These are phyloP conservation scores for Plumapathes pennacea DNA, from an alignment of 92 coral and sea anemone genomes.

Conservation along the genomic window DNA sequence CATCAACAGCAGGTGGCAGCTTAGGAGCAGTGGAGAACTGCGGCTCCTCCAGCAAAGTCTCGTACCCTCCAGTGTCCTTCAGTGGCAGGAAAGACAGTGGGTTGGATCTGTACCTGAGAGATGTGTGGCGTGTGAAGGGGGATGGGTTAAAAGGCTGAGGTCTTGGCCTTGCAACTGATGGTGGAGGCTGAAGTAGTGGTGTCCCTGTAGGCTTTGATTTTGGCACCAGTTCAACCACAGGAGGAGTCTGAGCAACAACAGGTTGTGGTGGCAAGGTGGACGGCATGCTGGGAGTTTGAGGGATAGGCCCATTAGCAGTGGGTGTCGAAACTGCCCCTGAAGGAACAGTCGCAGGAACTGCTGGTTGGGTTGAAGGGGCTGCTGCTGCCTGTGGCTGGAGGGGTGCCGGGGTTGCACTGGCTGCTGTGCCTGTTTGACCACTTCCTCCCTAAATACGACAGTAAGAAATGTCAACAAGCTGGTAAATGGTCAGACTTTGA, in stretches of 20 bases:
- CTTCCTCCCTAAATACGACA: too few relatives aligned
- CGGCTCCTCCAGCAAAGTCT: slow-evolving; percentile 82
- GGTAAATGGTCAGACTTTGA: too few relatives aligned
- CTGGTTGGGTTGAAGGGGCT: slow-evolving; percentile 37
- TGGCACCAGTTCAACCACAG: slow-evolving; percentile 12
- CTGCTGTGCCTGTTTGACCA: too few relatives aligned
- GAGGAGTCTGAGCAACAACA: not conserved
- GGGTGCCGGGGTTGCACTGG: slow-evolving; percentile 13
- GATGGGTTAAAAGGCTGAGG: slow-evolving; percentile 93
- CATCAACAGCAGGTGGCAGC: slow-evolving; percentile 78
- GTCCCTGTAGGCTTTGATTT: slow-evolving; percentile 39
- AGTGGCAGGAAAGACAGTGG: slow-evolving; percentile 89
- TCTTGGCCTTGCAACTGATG: slow-evolving; percentile 81
- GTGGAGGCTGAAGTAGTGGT: slow-evolving; percentile 83
- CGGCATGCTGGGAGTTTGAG: slow-evolving; percentile 8
- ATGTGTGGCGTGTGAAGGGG: slow-evolving; percentile 97
- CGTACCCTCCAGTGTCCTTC: slow-evolving; percentile 71
- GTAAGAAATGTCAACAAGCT: too few relatives aligned
- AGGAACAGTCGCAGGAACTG: slow-evolving; percentile 45
- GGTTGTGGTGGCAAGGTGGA: slow-evolving; percentile 36
- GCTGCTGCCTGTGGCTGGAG: slow-evolving; percentile 36
- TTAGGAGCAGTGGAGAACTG: slow-evolving; percentile 82
- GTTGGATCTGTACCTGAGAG: slow-evolving; percentile 90
- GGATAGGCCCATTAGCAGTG: slow-evolving; percentile 55
- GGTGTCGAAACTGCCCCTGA: slow-evolving; percentile 29